These are phyloP conservation scores for Phylloscopus trochiloides DNA, from an alignment of 2,113 vertebrate genomes.

Conservation along the genomic window DNA sequence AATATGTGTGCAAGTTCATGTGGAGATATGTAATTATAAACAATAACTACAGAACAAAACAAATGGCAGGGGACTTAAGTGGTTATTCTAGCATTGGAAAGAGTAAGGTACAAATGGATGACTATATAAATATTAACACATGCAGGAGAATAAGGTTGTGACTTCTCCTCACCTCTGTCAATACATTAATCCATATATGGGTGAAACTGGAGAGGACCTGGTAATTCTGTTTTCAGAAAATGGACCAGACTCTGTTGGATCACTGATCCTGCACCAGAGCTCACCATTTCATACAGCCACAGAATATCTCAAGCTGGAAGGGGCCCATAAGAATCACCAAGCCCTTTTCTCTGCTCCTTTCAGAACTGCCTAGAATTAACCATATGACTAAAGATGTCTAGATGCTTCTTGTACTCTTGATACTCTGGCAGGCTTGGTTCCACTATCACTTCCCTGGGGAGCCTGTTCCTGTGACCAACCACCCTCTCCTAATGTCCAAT, in stretches of 20 bases:
- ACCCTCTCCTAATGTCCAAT: not conserved
- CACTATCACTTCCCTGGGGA: not conserved
- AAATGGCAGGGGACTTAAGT: not conserved
- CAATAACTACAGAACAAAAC: not conserved
- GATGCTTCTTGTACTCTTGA: not conserved
- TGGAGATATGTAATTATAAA: not conserved
- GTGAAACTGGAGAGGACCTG: not conserved
- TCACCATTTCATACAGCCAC: not conserved
- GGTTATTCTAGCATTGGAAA: not conserved
- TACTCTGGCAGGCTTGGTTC: not conserved
- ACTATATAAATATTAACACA: not conserved
- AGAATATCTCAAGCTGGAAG: not conserved
- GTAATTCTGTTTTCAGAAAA: not conserved
- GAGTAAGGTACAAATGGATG: not conserved
- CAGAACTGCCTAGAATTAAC: not conserved
- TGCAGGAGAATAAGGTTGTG: not conserved
- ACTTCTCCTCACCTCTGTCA: not conserved
- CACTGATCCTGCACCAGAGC: not conserved
- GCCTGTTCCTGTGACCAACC: not conserved
- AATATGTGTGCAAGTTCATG: not conserved
- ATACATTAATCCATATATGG: not conserved
- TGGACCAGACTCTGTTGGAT: rapidly evolving
- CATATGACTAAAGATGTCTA: not conserved
- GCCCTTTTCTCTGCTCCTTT: not conserved
- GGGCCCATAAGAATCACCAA: not conserved